Percentiles rank a stretch among this genome's conserved stretches.
These are phyloP conservation scores for Epicauta chinensis DNA, from an alignment of 1,140 invertebrate genomes.

Conservation along the genomic window DNA sequence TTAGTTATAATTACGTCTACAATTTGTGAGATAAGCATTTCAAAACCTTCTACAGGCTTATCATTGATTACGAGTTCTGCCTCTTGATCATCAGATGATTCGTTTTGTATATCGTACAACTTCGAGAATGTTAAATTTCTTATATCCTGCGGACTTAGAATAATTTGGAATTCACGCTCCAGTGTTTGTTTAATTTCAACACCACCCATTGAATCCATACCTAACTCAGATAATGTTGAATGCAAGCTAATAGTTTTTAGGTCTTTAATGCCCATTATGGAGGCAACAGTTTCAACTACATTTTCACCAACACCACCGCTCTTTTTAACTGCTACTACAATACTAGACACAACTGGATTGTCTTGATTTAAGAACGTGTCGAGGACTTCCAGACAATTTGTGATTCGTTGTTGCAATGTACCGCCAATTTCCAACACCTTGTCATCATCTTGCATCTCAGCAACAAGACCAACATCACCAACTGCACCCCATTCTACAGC, in stretches of 20 bases:
- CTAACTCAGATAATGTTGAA: conserved; percentile 71
- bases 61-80: not conserved
- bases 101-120: conserved; percentile 3
- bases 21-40: not conserved
- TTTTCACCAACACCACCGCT: conserved; percentile 43
- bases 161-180: conserved; percentile 58
- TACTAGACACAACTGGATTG: conserved; percentile 73
- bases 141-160: conserved; percentile 55
- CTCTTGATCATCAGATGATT: not conserved
- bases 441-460: conserved; percentile 75
- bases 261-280: conserved; percentile 48
- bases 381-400: conserved; percentile 63
- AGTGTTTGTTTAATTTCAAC: conserved; percentile 71
- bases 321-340: conserved; percentile 63
- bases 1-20: not conserved
- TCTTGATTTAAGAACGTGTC: conserved; percentile 64
- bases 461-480: conserved; percentile 64
- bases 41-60: not conserved
- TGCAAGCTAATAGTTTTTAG: conserved; percentile 49
- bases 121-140: conserved; percentile 41
- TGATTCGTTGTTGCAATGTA: conserved; percentile 78
- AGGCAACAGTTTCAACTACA: conserved; percentile 55
- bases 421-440: conserved; percentile 69
- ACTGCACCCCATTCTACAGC: conserved; percentile 69
- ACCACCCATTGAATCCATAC: conserved; percentile 88